Percentiles rank a stretch among this genome's conserved stretches.
phyloP scores from a whole-genome alignment of 2,888 invertebrate genomes.

The Synergus laeviventris region DNA sequence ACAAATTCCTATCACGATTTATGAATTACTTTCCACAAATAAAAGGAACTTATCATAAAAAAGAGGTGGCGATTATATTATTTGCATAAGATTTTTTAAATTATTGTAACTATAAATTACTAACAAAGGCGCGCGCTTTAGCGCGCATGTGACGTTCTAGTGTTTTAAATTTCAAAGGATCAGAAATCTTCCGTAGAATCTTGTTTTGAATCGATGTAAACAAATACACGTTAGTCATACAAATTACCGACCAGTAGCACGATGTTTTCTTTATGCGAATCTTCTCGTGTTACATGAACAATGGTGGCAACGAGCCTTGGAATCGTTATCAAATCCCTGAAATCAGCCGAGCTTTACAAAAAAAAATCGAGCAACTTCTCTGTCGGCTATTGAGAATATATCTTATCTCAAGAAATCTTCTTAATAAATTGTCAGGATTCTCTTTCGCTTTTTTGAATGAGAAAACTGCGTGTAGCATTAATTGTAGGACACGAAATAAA shows the following conservation, averaged over 20 bases:
- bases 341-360: constrained; percentile 61
- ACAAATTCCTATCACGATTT: not conserved
- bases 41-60: not conserved
- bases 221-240: constrained; percentile 64
- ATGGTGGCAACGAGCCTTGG: constrained; percentile 55
- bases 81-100: too few relatives aligned
- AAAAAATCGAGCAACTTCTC: constrained; percentile 59
- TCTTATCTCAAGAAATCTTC: constrained; percentile 66
- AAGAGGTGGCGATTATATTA: too few relatives aligned
- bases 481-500: not conserved
- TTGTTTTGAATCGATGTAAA: constrained; percentile 66
- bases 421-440: constrained; percentile 67
- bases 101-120: too few relatives aligned
- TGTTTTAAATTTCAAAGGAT: constrained; percentile 5
- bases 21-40: not conserved
- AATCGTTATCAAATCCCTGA: constrained; percentile 68
- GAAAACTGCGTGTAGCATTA: not conserved
- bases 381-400: constrained; percentile 61
- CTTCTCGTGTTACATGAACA: constrained; percentile 45
- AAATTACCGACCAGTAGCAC: constrained; percentile 60
- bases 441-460: constrained; percentile 46
- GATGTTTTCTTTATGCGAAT: constrained; percentile 3
- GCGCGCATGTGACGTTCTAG: too few relatives aligned
- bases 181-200: constrained; percentile 57
- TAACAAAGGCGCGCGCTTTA: not conserved